Base-by-base conservation (phyloP, 2,113 vertebrate species). In the Anser cygnoides region DNA sequence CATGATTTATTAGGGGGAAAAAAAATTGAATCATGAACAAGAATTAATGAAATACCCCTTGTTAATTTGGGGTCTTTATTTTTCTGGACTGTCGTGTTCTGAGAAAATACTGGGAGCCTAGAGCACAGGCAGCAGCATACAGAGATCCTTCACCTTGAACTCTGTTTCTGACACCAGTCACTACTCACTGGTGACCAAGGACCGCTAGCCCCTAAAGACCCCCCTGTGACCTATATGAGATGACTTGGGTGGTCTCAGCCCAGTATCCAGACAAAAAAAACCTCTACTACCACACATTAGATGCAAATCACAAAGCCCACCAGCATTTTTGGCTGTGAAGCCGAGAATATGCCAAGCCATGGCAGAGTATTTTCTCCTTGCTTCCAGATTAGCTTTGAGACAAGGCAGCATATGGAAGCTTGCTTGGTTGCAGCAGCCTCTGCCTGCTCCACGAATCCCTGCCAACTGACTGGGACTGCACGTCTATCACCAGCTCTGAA, bases 361-460 rank as follows among this genome's bases (percentile, higher is more conserved):
- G 49, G 81, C 43, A n/a, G 87, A 77, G 78, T 88, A 67, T 89
- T 87, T 89, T 87, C 92, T 93, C 58, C 37, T 63, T 4, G 0
- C 75, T 76, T 87, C 41, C 55, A 80, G 37, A 85, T 63, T 26
- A 87, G 55, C 76, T 96, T 94, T 87, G 80, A 96, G 89, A 66
- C 78, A 87, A 89, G 50, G 77, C 71, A 91, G 84, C 93, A 94
- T 94, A 94, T 84, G 92, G 94, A 77, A 89, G 41, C 84, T 82
- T 81, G 73, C 87, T 76, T 66, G 74, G 71, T 82, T 95, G 78
- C 31, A 89, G 84, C 84, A 92, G 89, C 89, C 89, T 93, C 91
- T 94, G 95, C 92, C 77, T 94, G 80, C 52, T 93, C 50, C 81
- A 65, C 54, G 65, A 86, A 92, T 86, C 67, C 75, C 59, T 86